Percentiles rank a stretch among this genome's conserved stretches.
phyloP scores from a whole-genome alignment of 1,140 invertebrate species.

The Lucilia sericata region DNA sequence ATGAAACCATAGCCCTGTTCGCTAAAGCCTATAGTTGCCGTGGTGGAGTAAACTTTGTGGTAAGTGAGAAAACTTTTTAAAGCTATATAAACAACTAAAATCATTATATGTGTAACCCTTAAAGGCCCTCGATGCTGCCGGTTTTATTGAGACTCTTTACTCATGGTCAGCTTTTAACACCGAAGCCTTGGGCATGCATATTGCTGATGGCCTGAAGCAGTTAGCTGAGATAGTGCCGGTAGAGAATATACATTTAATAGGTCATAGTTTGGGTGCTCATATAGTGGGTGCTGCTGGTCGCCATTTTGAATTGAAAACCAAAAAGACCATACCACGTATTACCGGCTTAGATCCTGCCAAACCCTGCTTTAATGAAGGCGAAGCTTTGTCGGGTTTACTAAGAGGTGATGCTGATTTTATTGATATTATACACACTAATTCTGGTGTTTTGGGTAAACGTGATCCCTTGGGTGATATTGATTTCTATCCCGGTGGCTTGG shows the following conservation, averaged over 20 bases:
- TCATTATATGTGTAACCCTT: no score
- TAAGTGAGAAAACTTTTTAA: constrained; percentile 18
- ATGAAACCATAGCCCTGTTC: constrained; percentile 55
- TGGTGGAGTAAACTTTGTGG: constrained; percentile 61
- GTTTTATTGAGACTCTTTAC: constrained; percentile 62
- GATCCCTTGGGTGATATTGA: constrained; percentile 73
- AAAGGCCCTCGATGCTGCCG: background rate
- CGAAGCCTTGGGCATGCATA: constrained; percentile 57
- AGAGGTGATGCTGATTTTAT: constrained; percentile 72
- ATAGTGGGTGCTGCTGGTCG: constrained; percentile 70
- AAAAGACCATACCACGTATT: constrained; percentile 68
- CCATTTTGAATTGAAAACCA: constrained; percentile 62
- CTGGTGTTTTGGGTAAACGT: constrained; percentile 73
- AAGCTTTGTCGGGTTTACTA: constrained; percentile 69
- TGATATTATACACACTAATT: constrained; percentile 82
- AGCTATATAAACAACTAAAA: no score
- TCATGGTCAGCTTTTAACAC: constrained; percentile 65
- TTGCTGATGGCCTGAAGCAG: constrained; percentile 56
- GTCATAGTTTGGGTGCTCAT: constrained; percentile 70
- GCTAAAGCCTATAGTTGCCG: constrained; percentile 60
- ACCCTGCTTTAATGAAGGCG: constrained; percentile 72
- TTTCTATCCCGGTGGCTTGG: constrained; percentile 75
- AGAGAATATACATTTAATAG: constrained; percentile 63
- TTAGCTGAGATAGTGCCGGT: constrained; percentile 53
- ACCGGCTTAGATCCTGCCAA: constrained; percentile 80